Evolutionary conservation across 2,113 vertebrate species (phyloP).

Genomic region (Gobiocypris rarus): DNA sequence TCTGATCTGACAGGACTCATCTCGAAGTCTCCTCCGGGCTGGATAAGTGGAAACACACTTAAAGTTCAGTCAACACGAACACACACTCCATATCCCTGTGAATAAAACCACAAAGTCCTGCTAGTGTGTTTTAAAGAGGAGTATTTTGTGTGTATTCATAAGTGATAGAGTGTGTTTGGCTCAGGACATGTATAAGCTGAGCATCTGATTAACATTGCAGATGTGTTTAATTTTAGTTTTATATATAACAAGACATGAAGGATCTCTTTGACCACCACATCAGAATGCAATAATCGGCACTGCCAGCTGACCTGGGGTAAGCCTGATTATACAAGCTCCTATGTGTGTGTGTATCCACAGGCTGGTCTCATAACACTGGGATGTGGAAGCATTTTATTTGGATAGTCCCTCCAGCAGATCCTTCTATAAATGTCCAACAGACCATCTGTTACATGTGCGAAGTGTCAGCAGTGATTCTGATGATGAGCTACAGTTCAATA

Average conservation of each 20-base stretch:
- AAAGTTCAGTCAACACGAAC: not conserved
- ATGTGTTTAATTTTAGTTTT: constrained; percentile 28
- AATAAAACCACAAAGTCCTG: constrained; percentile 10
- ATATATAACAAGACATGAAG: constrained; percentile 39
- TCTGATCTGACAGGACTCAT: constrained; percentile 29
- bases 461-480: constrained; percentile 41
- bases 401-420: constrained; percentile 17
- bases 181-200: not conserved
- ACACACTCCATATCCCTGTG: constrained; percentile 29
- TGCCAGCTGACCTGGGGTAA: constrained; percentile 8
- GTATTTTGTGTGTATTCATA: not conserved
- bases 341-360: constrained; percentile 3
- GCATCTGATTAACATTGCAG: constrained; percentile 49
- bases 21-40: not conserved
- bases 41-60: constrained; percentile 46
- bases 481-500: constrained; percentile 21
- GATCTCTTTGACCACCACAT: constrained; percentile 5
- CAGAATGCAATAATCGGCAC: not conserved
- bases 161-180: constrained; percentile 24
- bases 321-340: constrained; percentile 7
- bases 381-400: constrained; percentile 51
- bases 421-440: constrained; percentile 37
- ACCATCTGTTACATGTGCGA: constrained; percentile 37
- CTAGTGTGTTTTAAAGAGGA: constrained; percentile 17
- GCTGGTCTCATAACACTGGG: not conserved